Evolutionary conservation across 2,797 vertebrate genomes (phyloP).

Genomic region (Euthynnus affinis): DNA sequence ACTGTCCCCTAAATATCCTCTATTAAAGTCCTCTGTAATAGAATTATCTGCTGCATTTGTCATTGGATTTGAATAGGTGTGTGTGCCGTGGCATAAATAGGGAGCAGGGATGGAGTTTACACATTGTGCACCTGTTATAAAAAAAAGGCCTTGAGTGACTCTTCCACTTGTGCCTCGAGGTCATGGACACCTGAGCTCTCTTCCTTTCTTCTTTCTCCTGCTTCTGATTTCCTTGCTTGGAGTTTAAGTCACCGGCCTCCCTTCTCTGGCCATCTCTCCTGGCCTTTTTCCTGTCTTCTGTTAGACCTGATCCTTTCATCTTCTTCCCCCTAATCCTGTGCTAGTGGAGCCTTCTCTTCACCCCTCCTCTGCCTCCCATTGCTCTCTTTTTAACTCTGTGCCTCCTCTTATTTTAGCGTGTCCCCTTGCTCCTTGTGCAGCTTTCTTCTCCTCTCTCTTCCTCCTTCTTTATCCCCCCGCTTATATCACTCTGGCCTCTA

Average conservation of each 20-base stretch:
- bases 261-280: constrained; percentile 61
- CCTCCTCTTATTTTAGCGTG: constrained; percentile 70
- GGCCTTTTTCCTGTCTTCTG: constrained; percentile 64
- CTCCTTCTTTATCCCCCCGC: constrained; percentile 25
- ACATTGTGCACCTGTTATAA: constrained; percentile 46
- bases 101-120: constrained; percentile 42
- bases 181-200: constrained; percentile 65
- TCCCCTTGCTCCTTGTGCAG: constrained; percentile 48
- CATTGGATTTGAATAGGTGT: constrained; percentile 71
- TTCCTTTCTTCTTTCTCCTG: constrained; percentile 48
- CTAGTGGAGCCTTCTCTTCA: constrained; percentile 67
- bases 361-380: constrained; percentile 59
- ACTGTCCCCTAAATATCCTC: constrained; percentile 80
- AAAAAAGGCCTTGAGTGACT: constrained; percentile 45
- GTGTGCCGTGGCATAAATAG: constrained; percentile 66
- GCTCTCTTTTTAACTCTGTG: constrained; percentile 71
- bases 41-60: constrained; percentile 71
- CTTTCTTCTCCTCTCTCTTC: constrained; percentile 50
- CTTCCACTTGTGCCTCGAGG: constrained; percentile 45
- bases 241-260: constrained; percentile 62
- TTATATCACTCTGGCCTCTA: constrained; percentile 44
- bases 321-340: constrained; percentile 76
- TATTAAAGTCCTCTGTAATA: constrained; percentile 74
- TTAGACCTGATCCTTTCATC: constrained; percentile 79
- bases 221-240: constrained; percentile 60